Percentiles rank a stretch among this genome's conserved stretches.
Conservation (phyloP, 2,888 invertebrate species). For the Cheilosia soror region DNA sequence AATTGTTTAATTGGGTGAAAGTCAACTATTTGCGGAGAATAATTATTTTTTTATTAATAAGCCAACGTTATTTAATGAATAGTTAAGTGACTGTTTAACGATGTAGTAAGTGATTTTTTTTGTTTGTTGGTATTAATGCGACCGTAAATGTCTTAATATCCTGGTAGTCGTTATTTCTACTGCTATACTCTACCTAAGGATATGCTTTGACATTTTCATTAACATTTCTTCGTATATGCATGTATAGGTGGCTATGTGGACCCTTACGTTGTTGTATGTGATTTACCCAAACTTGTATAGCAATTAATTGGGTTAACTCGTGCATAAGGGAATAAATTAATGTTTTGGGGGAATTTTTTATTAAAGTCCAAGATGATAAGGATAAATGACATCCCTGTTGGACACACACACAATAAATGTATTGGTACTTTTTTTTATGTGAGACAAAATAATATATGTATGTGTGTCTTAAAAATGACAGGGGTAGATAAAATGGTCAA, state of each 20-base stretch:
- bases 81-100: neutral
- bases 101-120: conserved; percentile 5
- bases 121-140: neutral
- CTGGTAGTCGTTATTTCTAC: neutral
- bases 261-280: neutral
- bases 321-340: neutral
- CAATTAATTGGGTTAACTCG: conserved; percentile 1
- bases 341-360: neutral
- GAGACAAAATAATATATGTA: too few relatives aligned
- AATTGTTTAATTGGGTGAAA: neutral
- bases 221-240: neutral
- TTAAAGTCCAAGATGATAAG: neutral
- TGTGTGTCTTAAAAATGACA: too few relatives aligned
- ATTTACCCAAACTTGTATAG: neutral
- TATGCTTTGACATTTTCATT: neutral
- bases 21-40: too few relatives aligned
- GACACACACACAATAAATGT: neutral
- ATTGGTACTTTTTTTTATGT: neutral
- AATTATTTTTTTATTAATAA: neutral
- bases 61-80: neutral
- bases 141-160: conserved; percentile 2
- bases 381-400: neutral
- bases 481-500: too few relatives aligned
- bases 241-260: too few relatives aligned
- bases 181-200: neutral